These are phyloP conservation scores for Rhadinocentrus ornatus DNA, from an alignment of 2,797 vertebrate species.

Conservation along the genomic window DNA sequence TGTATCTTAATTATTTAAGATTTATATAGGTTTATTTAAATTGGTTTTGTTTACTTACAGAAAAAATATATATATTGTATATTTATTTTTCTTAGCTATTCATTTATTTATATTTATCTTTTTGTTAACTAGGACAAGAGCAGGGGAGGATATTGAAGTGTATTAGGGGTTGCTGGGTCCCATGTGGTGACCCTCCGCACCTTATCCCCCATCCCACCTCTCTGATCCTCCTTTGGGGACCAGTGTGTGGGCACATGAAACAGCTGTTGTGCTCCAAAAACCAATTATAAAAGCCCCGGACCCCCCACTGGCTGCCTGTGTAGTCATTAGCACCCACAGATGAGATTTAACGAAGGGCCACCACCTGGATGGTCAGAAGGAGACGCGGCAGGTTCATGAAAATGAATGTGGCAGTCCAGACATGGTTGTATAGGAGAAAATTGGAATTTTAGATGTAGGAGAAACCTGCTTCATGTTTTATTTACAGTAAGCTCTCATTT, in stretches of 20 bases:
- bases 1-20: too few species aligned
- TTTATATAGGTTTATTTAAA: too few species aligned
- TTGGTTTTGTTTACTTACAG: too few species aligned
- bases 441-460: slow-evolving; percentile 37
- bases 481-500: slow-evolving; percentile 21
- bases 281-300: slow-evolving; percentile 60
- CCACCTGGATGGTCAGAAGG: slow-evolving; percentile 22
- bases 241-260: slow-evolving; percentile 47
- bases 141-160: slow-evolving; percentile 11
- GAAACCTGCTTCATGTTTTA: slow-evolving; percentile 44
- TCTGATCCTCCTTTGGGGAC: slow-evolving; percentile 55
- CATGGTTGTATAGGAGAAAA: slow-evolving; percentile 36
- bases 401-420: slow-evolving; percentile 18
- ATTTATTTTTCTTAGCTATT: not conserved
- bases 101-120: not conserved
- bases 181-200: slow-evolving; percentile 40
- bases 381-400: slow-evolving; percentile 26
- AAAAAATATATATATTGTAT: not conserved
- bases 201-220: slow-evolving; percentile 11
- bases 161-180: slow-evolving; percentile 1
- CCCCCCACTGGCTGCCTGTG: slow-evolving; percentile 45
- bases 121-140: slow-evolving; percentile 29
- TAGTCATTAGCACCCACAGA: slow-evolving; percentile 53
- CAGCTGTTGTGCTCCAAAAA: slow-evolving; percentile 75
- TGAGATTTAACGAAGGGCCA: slow-evolving; percentile 36